These are phyloP conservation scores for Trichechus manatus DNA, from an alignment of 2,113 vertebrate genomes.

Conservation along the genomic window DNA sequence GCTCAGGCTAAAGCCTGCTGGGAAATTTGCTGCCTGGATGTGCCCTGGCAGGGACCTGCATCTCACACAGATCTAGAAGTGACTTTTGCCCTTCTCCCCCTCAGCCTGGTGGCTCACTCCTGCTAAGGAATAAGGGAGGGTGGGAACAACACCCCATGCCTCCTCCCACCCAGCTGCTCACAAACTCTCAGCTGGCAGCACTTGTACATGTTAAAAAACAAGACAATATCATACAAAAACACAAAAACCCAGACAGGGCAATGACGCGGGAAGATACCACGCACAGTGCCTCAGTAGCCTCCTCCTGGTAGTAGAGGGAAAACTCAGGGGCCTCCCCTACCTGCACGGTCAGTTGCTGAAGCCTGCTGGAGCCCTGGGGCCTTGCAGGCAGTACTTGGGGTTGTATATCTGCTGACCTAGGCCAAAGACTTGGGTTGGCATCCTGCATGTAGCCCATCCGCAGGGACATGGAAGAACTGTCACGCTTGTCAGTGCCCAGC, in stretches of 20 bases:
- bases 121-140: neutral
- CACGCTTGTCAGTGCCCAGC: constrained; percentile 93
- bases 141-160: neutral
- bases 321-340: constrained; percentile 48
- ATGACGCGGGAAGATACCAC: accelerated
- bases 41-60: too few species aligned
- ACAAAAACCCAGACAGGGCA: neutral
- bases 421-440: constrained; percentile 95
- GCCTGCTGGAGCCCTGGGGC: neutral
- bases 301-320: constrained; percentile 82
- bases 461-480: constrained; percentile 95
- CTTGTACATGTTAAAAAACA: neutral
- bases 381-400: constrained; percentile 94
- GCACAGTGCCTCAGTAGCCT: constrained; percentile 74
- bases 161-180: neutral
- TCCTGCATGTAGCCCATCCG: constrained; percentile 97
- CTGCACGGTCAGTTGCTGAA: neutral
- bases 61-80: neutral
- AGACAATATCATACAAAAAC: neutral
- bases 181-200: neutral
- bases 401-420: constrained; percentile 96
- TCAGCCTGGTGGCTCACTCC: neutral
- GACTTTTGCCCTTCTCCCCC: neutral
- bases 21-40: neutral
- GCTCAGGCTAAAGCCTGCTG: neutral